A percentile compares a stretch with the other conserved stretches of the same genome.
phyloP scores from a whole-genome alignment of 1,140 invertebrate species.

The Eriosoma lanigerum region DNA sequence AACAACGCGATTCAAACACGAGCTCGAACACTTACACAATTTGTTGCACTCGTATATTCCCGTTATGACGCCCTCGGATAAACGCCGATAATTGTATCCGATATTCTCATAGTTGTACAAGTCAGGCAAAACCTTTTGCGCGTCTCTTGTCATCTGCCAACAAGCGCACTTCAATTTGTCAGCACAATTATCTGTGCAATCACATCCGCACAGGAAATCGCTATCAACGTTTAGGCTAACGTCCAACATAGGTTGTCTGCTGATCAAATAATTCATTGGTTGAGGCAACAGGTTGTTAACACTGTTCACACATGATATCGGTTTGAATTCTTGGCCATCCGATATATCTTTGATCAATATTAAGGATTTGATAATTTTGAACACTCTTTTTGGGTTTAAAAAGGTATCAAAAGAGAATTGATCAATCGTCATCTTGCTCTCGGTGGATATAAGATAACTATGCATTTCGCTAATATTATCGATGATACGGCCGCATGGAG shows the following conservation, averaged over 20 bases:
- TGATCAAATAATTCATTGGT: slow-evolving; percentile 82
- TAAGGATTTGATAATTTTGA: slow-evolving; percentile 56
- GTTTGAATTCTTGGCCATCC: slow-evolving; percentile 81
- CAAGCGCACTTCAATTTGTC: slow-evolving; percentile 87
- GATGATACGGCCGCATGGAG: slow-evolving; percentile 83
- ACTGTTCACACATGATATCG: slow-evolving; percentile 87
- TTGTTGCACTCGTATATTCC: slow-evolving; percentile 96
- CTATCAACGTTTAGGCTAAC: slow-evolving; percentile 83
- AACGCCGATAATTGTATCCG: slow-evolving; percentile 80
- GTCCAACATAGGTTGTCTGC: slow-evolving; percentile 78
- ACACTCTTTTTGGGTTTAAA: slow-evolving; percentile 80
- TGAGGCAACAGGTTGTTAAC: slow-evolving; percentile 80
- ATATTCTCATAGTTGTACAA: slow-evolving; percentile 60
- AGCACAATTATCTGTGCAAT: slow-evolving; percentile 88
- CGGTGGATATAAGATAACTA: slow-evolving; percentile 70
- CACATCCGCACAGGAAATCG: slow-evolving; percentile 85
- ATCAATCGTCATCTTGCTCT: slow-evolving; percentile 80
- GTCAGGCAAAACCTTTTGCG: slow-evolving; percentile 62
- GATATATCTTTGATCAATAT: slow-evolving; percentile 64
- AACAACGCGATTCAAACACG: slow-evolving; percentile 83
- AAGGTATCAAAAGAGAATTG: slow-evolving; percentile 82
- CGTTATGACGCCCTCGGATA: slow-evolving; percentile 80
- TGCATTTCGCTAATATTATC: slow-evolving; percentile 78
- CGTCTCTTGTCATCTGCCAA: slow-evolving; percentile 84
- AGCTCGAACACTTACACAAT: slow-evolving; percentile 75